phyloP scores from a whole-genome alignment of 2,797 vertebrate genomes.

The Aplochiton taeniatus region DNA sequence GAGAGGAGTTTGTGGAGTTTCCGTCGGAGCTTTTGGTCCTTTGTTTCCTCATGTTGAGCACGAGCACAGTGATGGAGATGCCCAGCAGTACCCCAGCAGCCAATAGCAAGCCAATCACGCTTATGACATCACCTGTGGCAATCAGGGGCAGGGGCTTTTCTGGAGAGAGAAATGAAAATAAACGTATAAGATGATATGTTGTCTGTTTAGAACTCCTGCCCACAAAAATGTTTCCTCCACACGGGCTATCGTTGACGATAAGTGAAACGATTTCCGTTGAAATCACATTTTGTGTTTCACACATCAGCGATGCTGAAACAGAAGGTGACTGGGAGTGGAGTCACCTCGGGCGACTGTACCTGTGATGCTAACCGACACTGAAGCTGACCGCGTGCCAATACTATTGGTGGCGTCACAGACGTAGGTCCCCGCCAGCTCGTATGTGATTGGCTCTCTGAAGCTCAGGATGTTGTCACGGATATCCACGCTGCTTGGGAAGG shows the following conservation, averaged over 20 bases:
- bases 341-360: conserved; percentile 73
- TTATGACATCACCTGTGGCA: conserved; percentile 75
- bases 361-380: conserved; percentile 92
- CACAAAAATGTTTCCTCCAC: neutral
- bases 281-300: too few species aligned
- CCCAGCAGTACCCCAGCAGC: conserved; percentile 78
- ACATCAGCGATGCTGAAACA: too few species aligned
- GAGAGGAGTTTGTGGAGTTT: conserved; percentile 67
- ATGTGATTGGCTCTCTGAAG: conserved; percentile 88
- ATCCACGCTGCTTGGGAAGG: conserved; percentile 85
- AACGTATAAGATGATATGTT: too few species aligned
- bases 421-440: conserved; percentile 88
- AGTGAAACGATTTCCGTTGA: too few species aligned
- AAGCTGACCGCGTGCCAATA: conserved; percentile 87
- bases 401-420: conserved; percentile 92
- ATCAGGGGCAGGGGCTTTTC: conserved; percentile 84
- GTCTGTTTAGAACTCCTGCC: neutral
- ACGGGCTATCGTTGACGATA: too few species aligned
- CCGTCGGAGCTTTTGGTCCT: conserved; percentile 57
- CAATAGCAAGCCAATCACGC: conserved; percentile 79
- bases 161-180: conserved; percentile 50
- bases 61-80: conserved; percentile 76
- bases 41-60: conserved; percentile 79
- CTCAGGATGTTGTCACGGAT: conserved; percentile 86
- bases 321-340: neutral